Conservation (phyloP, 1,140 invertebrate species). For the Babylonia areolata region DNA sequence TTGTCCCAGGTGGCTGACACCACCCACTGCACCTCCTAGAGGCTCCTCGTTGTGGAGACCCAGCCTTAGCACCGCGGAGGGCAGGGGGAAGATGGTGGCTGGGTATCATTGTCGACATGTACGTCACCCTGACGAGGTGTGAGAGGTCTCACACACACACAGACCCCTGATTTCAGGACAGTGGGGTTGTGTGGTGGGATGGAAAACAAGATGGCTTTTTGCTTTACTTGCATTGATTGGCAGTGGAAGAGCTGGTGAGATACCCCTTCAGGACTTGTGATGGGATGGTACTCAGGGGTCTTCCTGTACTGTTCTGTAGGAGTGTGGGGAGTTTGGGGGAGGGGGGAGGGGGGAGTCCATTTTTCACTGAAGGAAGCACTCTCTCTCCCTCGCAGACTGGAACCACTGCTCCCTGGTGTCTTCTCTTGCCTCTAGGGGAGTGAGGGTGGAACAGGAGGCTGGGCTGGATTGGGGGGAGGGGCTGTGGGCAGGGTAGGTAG, state of each 20-base stretch:
- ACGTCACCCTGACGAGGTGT: constrained; percentile 17
- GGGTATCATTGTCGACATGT: background rate
- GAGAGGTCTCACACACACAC: constrained; percentile 24
- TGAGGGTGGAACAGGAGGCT: background rate
- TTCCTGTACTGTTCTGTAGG: too few species aligned
- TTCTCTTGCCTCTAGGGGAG: too few species aligned
- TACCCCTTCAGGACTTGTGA: too few species aligned
- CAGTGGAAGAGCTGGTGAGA: constrained; percentile 47
- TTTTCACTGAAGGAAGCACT: too few species aligned
- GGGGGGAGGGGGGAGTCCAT: too few species aligned
- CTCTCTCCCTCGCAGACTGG: too few species aligned
- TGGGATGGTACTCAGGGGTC: too few species aligned
- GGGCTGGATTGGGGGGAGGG: background rate
- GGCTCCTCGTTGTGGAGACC: background rate
- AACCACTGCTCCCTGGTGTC: too few species aligned
- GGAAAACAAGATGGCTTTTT: constrained; percentile 12
- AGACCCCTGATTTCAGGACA: background rate
- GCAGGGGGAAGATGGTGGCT: background rate
- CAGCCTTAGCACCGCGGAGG: background rate
- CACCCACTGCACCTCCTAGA: too few species aligned
- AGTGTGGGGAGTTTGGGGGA: too few species aligned
- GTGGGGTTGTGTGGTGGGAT: constrained; percentile 12
- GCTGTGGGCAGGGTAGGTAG: background rate
- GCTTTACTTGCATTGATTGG: constrained; percentile 57
- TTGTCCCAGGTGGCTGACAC: too few species aligned